Percentiles rank a stretch among this genome's conserved stretches.
These are phyloP conservation scores for Antheraea mylitta DNA, from an alignment of 1,140 invertebrate species.

Conservation along the genomic window DNA sequence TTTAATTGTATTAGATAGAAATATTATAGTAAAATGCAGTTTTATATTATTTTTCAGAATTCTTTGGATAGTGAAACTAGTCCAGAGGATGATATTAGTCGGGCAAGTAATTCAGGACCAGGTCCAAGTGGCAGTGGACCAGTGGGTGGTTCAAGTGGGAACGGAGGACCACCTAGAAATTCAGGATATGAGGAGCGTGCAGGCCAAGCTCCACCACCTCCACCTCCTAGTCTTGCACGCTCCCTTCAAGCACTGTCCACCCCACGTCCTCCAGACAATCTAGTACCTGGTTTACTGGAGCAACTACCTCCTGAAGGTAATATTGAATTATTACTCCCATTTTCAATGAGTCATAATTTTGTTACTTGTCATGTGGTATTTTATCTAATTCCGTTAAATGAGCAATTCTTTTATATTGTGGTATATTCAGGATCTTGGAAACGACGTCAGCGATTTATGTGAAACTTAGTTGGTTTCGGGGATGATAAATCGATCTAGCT, in stretches of 20 bases:
- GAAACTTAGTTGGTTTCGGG: too few relatives aligned
- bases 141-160: too few relatives aligned
- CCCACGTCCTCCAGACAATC: slow-evolving; percentile 59
- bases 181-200: slow-evolving; percentile 25
- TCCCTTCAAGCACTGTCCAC: slow-evolving; percentile 61
- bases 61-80: slow-evolving; percentile 70
- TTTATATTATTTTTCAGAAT: slow-evolving; percentile 37
- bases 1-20: too few relatives aligned
- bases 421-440: too few relatives aligned
- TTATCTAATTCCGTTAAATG: too few relatives aligned
- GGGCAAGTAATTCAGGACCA: slow-evolving; percentile 55
- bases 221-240: slow-evolving; percentile 51
- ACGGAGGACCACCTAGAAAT: background rate
- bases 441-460: too few relatives aligned
- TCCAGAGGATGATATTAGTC: slow-evolving; percentile 62
- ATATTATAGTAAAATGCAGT: too few relatives aligned
- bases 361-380: too few relatives aligned
- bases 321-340: background rate
- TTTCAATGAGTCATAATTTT: background rate
- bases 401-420: too few relatives aligned
- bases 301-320: slow-evolving; percentile 68
- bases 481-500: too few relatives aligned
- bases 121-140: slow-evolving; percentile 44
- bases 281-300: slow-evolving; percentile 62
- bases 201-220: slow-evolving; percentile 49